Base-by-base conservation (phyloP, 1,140 invertebrate genomes). In the Danaus melanippus region DNA sequence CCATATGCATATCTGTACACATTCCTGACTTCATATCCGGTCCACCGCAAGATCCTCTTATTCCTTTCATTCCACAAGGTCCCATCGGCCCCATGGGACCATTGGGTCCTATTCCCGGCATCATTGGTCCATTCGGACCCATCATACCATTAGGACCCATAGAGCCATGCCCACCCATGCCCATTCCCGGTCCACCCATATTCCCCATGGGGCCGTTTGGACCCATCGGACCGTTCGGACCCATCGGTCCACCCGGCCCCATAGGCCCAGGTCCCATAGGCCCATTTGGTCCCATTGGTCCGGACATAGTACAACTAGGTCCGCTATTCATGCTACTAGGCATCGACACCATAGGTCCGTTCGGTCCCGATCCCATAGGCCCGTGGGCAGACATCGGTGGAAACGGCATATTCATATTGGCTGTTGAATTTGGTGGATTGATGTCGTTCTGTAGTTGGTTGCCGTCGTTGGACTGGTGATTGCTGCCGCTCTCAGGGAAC, bases 401-500 rank as follows among this genome's bases (percentile, higher is more conserved):
- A 57, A 74, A 87, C 0, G 79, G 76, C 84, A 88, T 87, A 53
- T 83, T 86, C 70, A 87, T 84, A 56, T 74, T 78, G 7, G 73
- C 76, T 1, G 69, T 72, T 5, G 84, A 86, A 59, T 79, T 87
- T 0, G 86, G 86, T 0, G 78, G 84, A 64, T 82, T 83, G 17
- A 76, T 77, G 58, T 84, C 82, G 53, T 71, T 64, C 47, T 61
- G 58, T 21, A 66, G 64, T 40, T 78, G 71, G 15, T 70, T 65
- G 50, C 69, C 68, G 52, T 84, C 83, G 0, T 69, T 68, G 56
- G 63, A 77, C 74, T 69, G 89, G 61, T 74, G 62, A 53, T 70
- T 73, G 56, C 60, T 55, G 9, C 83, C 81, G 42, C 92, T 91
- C 74, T 96, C 95, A 0, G 94, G 94, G 87, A 97, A 96, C 39